Conservation (phyloP, 2,888 invertebrate species). For the Bugulina stolonifera region DNA sequence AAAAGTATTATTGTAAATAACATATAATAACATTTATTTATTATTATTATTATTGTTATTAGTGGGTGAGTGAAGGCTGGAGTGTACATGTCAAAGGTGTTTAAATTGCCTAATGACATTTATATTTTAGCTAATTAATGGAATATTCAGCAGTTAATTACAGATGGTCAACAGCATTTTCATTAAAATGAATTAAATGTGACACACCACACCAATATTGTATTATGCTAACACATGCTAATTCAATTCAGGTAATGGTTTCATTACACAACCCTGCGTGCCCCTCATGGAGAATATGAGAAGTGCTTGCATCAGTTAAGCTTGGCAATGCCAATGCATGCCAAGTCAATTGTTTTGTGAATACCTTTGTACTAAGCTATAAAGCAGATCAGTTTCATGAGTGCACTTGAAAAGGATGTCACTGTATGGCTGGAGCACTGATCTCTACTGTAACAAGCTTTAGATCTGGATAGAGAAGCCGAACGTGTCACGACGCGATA, state of each 20-base stretch:
- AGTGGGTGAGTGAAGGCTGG: no score
- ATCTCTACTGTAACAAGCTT: not conserved
- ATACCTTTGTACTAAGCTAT: constrained; percentile 19
- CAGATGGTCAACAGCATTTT: not conserved
- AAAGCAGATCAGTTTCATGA: constrained; percentile 21
- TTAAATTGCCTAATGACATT: not conserved
- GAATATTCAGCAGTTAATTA: not conserved
- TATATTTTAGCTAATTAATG: not conserved
- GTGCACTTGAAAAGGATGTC: not conserved
- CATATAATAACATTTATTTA: no score
- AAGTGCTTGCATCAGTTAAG: not conserved
- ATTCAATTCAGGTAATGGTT: no score
- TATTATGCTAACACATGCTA: no score
- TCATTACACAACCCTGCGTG: no score
- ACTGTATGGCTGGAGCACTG: not conserved
- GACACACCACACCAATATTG: not conserved
- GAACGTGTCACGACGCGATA: no score
- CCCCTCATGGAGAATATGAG: not conserved
- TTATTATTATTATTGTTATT: no score
- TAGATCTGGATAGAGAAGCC: no score
- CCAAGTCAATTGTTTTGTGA: constrained; percentile 21
- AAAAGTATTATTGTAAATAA: no score
- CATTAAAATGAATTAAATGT: not conserved
- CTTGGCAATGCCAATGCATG: not conserved
- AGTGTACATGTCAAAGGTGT: no score